These are phyloP conservation scores for Andrena trimmerana DNA, from an alignment of 2,888 invertebrate species.

Conservation along the genomic window DNA sequence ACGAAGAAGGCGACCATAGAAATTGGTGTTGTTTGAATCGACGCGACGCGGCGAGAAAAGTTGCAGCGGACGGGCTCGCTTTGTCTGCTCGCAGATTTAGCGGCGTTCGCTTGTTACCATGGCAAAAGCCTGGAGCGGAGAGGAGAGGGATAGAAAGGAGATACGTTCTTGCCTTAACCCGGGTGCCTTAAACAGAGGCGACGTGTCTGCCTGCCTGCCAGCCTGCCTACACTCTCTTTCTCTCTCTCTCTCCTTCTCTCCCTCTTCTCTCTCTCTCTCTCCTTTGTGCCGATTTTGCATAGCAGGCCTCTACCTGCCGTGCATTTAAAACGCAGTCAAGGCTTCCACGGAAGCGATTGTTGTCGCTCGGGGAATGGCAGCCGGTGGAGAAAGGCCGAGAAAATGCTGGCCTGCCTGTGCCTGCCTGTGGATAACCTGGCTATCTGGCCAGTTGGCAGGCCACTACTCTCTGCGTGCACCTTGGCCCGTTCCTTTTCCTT, in stretches of 20 bases:
- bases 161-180: slow-evolving; percentile 60
- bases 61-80: slow-evolving; percentile 16
- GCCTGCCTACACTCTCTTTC: slow-evolving; percentile 26
- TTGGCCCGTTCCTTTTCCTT: slow-evolving; percentile 18
- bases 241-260: slow-evolving; percentile 23
- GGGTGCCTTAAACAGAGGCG: slow-evolving; percentile 50
- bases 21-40: background rate
- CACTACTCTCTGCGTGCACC: slow-evolving; percentile 1
- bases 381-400: slow-evolving; percentile 69
- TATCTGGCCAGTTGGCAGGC: slow-evolving; percentile 6
- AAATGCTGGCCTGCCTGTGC: slow-evolving; percentile 51
- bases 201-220: slow-evolving; percentile 53
- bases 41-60: slow-evolving; percentile 21
- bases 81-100: slow-evolving; percentile 42
- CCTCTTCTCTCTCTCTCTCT: slow-evolving; percentile 49
- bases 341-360: slow-evolving; percentile 77
- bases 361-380: slow-evolving; percentile 64
- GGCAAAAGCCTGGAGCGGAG: slow-evolving; percentile 27
- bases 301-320: slow-evolving; percentile 74
- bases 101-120: slow-evolving; percentile 53
- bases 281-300: slow-evolving; percentile 77
- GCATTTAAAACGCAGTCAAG: slow-evolving; percentile 77
- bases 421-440: slow-evolving; percentile 5
- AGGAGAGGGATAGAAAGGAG: slow-evolving; percentile 62
- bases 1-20: background rate